Base-by-base conservation (phyloP, 2,888 invertebrate species). In the Taphrorychus bicolor region DNA sequence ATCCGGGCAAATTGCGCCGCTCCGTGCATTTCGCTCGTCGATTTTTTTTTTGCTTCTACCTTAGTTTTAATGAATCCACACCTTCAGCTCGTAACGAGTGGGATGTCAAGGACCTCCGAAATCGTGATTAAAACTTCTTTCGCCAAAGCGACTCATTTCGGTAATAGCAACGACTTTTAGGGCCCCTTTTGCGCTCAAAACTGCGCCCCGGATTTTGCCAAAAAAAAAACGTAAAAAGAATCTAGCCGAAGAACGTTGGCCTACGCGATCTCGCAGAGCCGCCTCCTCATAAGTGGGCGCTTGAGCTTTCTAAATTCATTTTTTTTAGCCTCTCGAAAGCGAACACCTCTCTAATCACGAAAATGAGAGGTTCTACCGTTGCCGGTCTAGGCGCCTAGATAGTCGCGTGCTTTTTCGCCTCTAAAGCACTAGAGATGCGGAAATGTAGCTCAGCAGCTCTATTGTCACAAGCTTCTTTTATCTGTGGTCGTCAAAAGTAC, bases 61-160 rank as follows among this genome's bases (percentile, higher is more conserved):
- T 45, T 48, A 49, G 23, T 66, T 66, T 66, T 66, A 66, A 66
- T 54, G 66, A 66, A 66, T 66, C 66, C 56, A 23, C 60, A 60
- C 59, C 66, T 66, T 56, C 32, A 56, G 42, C 49, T 48, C 41
- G 24, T 54, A 48, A 54, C 41, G 60, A 54, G 59, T 42, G 53
- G 54, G 32, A 54, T 59, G 53, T 66, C 49, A 24, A 66, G 66
- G 59, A 60, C 66, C 60, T 59, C 66, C 66, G 16, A 66, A 66
- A 66, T 66, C 60, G 54, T 56, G 66, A 66, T 66, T 66, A 66
- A 66, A 66, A 66, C 53, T 59, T 66, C 54, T 66, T 66, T 56
- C 22, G 56, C 40, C 42, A 53, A 59, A 49, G 52, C 52, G 59
- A 56, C 54, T 66, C 60, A 66, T 66, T 66, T 60, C 48, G 49